Evolutionary conservation across 2,888 invertebrate species (phyloP).

Genomic region (Carabus problematicus): DNA sequence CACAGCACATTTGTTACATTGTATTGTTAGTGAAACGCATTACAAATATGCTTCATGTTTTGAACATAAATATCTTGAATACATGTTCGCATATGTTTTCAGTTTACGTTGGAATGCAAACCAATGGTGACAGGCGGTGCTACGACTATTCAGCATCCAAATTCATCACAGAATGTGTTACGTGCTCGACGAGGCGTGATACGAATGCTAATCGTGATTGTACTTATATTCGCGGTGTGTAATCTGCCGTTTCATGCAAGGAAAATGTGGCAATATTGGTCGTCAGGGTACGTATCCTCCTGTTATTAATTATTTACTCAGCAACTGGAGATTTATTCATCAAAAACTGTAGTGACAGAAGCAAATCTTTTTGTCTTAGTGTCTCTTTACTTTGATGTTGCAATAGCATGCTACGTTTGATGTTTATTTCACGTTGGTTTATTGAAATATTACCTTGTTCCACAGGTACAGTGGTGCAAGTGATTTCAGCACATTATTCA

Average conservation of each 20-base stretch:
- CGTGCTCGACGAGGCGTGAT: slow-evolving; percentile 85
- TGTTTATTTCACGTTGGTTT: not conserved
- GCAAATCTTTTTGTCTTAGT: not conserved
- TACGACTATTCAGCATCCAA: slow-evolving; percentile 4
- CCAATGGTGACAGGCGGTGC: slow-evolving; percentile 1
- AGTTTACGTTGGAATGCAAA: slow-evolving; percentile 28
- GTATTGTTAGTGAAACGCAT: too few species aligned
- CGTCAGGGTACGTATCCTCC: slow-evolving; percentile 45
- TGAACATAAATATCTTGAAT: too few species aligned
- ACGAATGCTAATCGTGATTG: slow-evolving; percentile 87
- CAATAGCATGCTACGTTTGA: not conserved
- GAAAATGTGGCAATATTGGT: slow-evolving; percentile 88
- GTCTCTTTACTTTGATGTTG: not conserved
- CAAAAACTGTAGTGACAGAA: not conserved
- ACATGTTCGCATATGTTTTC: slow-evolving; percentile 1
- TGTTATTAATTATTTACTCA: not conserved
- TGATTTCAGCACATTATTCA: slow-evolving; percentile 56
- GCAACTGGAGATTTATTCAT: slow-evolving; percentile 12
- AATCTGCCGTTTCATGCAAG: slow-evolving; percentile 89
- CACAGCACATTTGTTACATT: too few species aligned
- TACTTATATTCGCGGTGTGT: slow-evolving; percentile 86
- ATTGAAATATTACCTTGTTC: not conserved
- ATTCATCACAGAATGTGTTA: slow-evolving; percentile 69
- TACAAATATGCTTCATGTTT: too few species aligned
- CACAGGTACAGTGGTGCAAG: slow-evolving; percentile 37